phyloP scores from a whole-genome alignment of 2,797 vertebrate species.

The Gymnoscopelus microlampas region DNA sequence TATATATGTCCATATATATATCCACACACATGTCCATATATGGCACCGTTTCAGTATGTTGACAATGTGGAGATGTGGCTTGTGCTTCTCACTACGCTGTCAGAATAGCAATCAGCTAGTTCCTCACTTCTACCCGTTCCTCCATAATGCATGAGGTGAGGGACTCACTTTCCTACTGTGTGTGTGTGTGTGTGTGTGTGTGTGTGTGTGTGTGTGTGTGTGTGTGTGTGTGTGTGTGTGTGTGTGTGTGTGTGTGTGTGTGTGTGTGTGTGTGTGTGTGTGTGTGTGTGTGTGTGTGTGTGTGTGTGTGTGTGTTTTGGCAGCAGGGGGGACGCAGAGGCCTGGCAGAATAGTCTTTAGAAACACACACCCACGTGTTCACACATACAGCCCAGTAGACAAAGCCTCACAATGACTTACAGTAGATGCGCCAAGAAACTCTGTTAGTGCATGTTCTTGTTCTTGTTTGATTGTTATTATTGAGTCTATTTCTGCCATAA shows the following conservation, averaged over 20 bases:
- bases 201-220: not conserved
- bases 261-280: not conserved
- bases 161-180: constrained; percentile 23
- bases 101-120: constrained; percentile 54
- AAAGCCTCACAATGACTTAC: not conserved
- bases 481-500: no score
- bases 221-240: not conserved
- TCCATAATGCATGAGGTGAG: constrained; percentile 64
- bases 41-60: constrained; percentile 51
- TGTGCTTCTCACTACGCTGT: constrained; percentile 40
- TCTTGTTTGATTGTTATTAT: no score
- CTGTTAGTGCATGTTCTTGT: no score
- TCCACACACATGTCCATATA: constrained; percentile 17
- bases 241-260: constrained; percentile 20
- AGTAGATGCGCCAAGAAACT: not conserved
- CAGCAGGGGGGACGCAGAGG: not conserved
- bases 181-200: constrained; percentile 6
- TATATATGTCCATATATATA: no score
- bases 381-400: not conserved
- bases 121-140: constrained; percentile 24
- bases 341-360: not conserved
- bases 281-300: not conserved
- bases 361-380: constrained; percentile 1
- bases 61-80: constrained; percentile 47
- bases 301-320: constrained; percentile 21